These are phyloP conservation scores for Seladonia tumulorum DNA, from an alignment of 2,888 invertebrate species.

Conservation along the genomic window DNA sequence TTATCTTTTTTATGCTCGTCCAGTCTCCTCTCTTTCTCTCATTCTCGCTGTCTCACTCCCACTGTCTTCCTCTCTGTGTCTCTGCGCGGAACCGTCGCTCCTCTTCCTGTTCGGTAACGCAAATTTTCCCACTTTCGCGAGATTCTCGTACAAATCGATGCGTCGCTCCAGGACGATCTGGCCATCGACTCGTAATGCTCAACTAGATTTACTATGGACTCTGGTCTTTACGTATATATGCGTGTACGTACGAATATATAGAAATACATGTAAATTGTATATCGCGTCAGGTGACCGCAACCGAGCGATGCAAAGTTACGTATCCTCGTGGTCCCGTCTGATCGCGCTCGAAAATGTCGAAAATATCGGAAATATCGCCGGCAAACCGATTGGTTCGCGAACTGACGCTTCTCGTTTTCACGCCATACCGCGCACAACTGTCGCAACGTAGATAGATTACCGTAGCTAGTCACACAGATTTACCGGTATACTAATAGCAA, in stretches of 20 bases:
- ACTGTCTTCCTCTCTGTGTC: background rate
- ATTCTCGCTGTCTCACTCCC: background rate
- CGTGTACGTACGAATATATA: constrained; percentile 13
- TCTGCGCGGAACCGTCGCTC: background rate
- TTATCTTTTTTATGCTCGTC: constrained; percentile 32
- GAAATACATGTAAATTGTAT: constrained; percentile 33
- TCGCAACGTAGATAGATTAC: no score
- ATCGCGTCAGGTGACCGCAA: background rate
- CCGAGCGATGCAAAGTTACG: background rate
- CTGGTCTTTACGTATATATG: constrained; percentile 68
- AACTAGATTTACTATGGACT: constrained; percentile 80
- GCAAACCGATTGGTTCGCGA: background rate
- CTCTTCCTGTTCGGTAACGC: background rate
- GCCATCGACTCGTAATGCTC: constrained; percentile 82
- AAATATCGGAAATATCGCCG: background rate
- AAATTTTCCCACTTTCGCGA: background rate
- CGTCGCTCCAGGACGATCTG: constrained; percentile 77
- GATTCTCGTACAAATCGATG: constrained; percentile 4
- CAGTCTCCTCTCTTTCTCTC: background rate
- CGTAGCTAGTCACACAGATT: background rate
- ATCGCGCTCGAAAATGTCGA: background rate
- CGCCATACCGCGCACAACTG: background rate
- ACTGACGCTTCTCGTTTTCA: background rate
- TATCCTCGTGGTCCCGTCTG: constrained; percentile 19
- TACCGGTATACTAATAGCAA: background rate